Base-by-base conservation (phyloP, 2,797 vertebrate genomes). In the Acipenser transmontanus region DNA sequence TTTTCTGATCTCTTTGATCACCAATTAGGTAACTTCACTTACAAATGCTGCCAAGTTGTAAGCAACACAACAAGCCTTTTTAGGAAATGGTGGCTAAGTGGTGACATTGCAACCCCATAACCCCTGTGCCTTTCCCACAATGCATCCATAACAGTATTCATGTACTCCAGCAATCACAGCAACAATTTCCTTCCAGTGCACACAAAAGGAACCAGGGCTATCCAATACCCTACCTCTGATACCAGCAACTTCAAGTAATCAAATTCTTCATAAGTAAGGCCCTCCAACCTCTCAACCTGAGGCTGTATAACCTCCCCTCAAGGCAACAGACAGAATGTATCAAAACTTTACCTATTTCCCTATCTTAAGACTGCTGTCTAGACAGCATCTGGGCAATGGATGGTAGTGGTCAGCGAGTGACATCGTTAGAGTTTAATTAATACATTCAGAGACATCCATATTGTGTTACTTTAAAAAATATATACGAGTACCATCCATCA, bases 331-430 rank as follows among this genome's bases (percentile, higher is more conserved):
- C 34, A 63, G 67, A 47, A 61, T 17, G 61, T 11, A 49, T 8
- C 54, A 70, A 67, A 66, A 74, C 61, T 61, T 67, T 65, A 49
- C 51, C 66, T 51, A 62, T 66, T 77, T 69, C 12, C 51, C 71
- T 77, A 76, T 78, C 79, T 72, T 17, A 63, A 50, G 70, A 73
- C 70, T 68, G 71, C 51, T 50, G 81, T 84, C 81, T 80, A 84
- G 84, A 87, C 76, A 57, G 82, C 77, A 81, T 84, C 79, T 84
- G 78, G 78, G 76, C 63, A 63, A 67, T 48, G 64, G 63, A 71
- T 66, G 70, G 75, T 77, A 71, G 66, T 9, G 59, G 50, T 69
- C 73, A 74, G 79, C 69, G 63, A 48, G 65, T 74, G 61, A 52
- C 59, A 48, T 73, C 57, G 34, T 51, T 13, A 66, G 74, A 75